Evolutionary conservation across 2,888 invertebrate genomes (phyloP).

Genomic region (Rhagonycha fulva): DNA sequence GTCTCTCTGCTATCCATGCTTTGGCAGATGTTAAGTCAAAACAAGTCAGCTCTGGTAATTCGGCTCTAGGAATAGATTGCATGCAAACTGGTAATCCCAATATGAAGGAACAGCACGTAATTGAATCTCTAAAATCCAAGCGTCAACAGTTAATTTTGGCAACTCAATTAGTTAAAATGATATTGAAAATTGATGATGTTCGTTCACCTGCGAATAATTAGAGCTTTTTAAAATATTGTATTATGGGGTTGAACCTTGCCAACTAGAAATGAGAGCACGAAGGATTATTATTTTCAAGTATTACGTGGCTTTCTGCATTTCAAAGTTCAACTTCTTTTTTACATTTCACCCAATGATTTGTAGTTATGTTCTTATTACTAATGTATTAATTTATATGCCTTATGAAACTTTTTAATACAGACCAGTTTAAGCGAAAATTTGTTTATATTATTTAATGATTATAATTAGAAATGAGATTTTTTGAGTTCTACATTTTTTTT

Average conservation of each 20-base stretch:
- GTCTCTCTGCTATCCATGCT: conserved; percentile 90
- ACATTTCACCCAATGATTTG: neutral
- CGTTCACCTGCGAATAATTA: conserved; percentile 56
- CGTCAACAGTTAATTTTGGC: conserved; percentile 96
- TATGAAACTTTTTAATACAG: neutral
- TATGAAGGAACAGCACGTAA: conserved; percentile 94
- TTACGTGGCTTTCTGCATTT: no score
- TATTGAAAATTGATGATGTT: conserved; percentile 98
- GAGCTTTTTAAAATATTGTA: neutral
- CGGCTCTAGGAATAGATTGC: conserved; percentile 93
- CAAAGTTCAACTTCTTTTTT: no score
- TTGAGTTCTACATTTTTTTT: no score
- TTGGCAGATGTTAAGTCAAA: conserved; percentile 88
- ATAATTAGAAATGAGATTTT: no score
- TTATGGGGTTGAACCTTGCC: neutral
- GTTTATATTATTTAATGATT: neutral
- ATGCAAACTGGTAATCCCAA: conserved; percentile 80
- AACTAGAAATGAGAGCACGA: no score
- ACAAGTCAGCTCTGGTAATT: conserved; percentile 84
- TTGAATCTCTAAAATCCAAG: conserved; percentile 96
- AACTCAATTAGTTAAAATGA: conserved; percentile 98
- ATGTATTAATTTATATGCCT: neutral
- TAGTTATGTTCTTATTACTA: neutral
- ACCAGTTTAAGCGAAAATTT: neutral
- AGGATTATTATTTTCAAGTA: no score